Conservation (phyloP, 2,113 vertebrate species). For the Pygoscelis adeliae region DNA sequence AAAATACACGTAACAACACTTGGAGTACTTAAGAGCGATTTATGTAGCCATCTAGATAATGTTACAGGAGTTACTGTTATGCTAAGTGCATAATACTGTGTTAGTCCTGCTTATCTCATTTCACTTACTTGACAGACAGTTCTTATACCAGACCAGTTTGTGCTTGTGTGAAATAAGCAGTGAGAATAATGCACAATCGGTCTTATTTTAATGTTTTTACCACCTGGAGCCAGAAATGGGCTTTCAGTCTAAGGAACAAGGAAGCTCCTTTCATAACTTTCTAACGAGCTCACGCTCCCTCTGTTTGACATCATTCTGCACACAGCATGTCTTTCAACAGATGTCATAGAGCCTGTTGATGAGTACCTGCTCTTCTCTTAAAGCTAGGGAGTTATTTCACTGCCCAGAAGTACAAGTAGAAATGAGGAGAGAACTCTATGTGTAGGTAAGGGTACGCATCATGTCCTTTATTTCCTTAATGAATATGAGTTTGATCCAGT, state of each 20-base stretch:
- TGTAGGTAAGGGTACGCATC: neutral
- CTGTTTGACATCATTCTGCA: neutral
- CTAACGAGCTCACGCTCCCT: neutral
- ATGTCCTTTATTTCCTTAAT: neutral
- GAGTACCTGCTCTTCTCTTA: neutral
- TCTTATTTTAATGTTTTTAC: constrained; percentile 17
- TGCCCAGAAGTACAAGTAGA: neutral
- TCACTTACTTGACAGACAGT: constrained; percentile 21
- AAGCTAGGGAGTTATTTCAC: neutral
- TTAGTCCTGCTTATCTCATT: constrained; percentile 45
- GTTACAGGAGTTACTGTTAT: neutral
- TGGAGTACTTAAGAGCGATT: constrained; percentile 17
- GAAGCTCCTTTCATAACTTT: neutral
- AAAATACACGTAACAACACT: neutral
- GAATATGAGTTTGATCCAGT: neutral
- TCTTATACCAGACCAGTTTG: neutral
- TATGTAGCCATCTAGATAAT: constrained; percentile 44
- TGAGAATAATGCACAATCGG: neutral
- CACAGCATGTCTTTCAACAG: neutral
- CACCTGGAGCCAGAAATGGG: constrained; percentile 30
- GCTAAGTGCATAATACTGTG: constrained; percentile 17
- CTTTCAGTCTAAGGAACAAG: neutral
- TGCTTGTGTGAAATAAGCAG: neutral
- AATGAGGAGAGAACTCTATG: neutral
- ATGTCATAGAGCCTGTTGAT: neutral